Base-by-base conservation (phyloP, 2,797 vertebrate genomes). In the Acrossocheilus wenchowensis region DNA sequence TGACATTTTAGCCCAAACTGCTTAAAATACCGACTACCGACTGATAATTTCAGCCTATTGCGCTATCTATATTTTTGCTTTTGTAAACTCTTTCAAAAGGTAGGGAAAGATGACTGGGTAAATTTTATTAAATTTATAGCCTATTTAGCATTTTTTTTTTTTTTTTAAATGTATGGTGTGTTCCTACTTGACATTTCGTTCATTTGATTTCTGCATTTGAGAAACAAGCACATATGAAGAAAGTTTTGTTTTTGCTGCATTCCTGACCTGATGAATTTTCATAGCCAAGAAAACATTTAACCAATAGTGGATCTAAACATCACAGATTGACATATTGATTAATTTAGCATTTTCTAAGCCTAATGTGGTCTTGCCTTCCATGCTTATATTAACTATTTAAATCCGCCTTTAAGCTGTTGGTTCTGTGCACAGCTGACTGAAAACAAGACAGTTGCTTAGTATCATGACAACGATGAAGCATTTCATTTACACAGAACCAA, bases 401-500 rank as follows among this genome's bases (percentile, higher is more conserved):
- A 78, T 9, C 6, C 0, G 1, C 19, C 6, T 23, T 77, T 71
- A 41, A 15, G 10, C n/a, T 23, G 17, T 78, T 45, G 50, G 68
- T 78, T 26, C 3, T 34, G 4, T 45, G 48, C 64, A 41, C 74
- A 85, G 5, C 23, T 2, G n/a, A n/a, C 45, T 45, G 36, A 60
- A 85, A 85, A 60, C 5, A 17, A 80, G 39, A 62, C 39, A 50
- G 57, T 85, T 72, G 5, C 77, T 85, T 30, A 79, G 39, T 45
- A 30, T 36, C 50, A 48, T 57, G 77, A 79, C 34, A 39, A 30
- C 1, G 12, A 23, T n/a, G 45, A 79, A 79, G 62, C 19, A 36
- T 72, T 85, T 48, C 2, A 80, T 85, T 85, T 79, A 72, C 66
- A 72, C 68, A 79, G 66, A 60, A 71, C 17, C 48, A 34, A 71